These are phyloP conservation scores for Sebastes steindachneri DNA, from an alignment of 2,797 vertebrate genomes.

Conservation along the genomic window DNA sequence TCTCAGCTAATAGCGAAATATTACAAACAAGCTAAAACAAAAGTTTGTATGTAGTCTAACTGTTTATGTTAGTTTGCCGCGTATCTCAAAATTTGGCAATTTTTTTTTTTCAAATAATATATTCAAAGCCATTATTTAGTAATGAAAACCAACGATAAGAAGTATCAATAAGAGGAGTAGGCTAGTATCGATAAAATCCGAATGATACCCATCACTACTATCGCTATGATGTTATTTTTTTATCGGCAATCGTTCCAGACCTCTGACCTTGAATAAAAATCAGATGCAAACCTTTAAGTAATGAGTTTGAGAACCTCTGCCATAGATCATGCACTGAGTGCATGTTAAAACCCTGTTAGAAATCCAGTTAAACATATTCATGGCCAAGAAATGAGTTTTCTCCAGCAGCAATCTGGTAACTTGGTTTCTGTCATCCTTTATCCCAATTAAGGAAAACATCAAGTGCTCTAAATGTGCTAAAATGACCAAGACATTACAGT, in stretches of 20 bases:
- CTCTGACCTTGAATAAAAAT: background rate
- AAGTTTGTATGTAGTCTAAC: background rate
- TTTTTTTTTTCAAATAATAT: background rate
- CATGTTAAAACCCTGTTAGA: background rate
- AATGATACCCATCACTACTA: fast-evolving
- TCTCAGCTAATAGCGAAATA: fast-evolving
- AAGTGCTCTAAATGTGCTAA: background rate
- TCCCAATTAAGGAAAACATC: background rate
- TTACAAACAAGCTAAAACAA: background rate
- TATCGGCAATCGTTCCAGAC: background rate
- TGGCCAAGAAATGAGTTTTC: background rate
- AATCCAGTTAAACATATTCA: background rate
- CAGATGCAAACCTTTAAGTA: fast-evolving
- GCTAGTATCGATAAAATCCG: background rate
- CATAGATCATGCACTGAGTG: background rate
- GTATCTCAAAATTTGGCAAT: too few species aligned
- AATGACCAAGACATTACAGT: background rate
- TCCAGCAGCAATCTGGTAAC: background rate
- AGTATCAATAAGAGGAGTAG: fast-evolving
- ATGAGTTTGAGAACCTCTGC: fast-evolving
- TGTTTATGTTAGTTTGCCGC: too few species aligned
- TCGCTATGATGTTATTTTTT: background rate
- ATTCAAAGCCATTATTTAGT: background rate
- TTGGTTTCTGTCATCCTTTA: background rate
- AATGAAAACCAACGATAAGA: fast-evolving